Percentiles rank a stretch among this genome's conserved stretches.
These are phyloP conservation scores for Cosmia pyralina DNA, from an alignment of 2,888 invertebrate genomes.

Conservation along the genomic window DNA sequence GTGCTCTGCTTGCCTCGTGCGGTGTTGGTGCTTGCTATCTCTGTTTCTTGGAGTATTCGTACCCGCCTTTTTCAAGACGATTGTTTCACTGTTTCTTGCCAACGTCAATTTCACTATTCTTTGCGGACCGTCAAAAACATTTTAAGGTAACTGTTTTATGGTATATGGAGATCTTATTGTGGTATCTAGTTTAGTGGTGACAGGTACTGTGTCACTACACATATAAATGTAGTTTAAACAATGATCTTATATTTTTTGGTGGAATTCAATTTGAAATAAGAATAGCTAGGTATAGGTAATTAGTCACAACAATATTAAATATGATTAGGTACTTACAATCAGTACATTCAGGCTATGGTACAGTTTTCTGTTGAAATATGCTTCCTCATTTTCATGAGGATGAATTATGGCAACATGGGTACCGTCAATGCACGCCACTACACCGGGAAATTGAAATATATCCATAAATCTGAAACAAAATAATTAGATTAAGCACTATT, in stretches of 20 bases:
- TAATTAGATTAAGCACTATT: background rate
- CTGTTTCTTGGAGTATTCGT: no score
- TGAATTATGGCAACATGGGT: background rate
- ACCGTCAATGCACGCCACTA: background rate
- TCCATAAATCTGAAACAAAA: background rate
- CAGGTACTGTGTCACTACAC: no score
- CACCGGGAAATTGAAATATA: background rate
- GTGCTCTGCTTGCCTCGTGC: no score
- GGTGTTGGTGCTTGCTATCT: no score
- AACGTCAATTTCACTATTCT: no score
- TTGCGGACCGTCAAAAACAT: no score
- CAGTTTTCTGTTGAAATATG: background rate
- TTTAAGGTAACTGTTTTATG: no score
- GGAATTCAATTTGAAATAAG: background rate
- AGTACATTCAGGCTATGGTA: background rate
- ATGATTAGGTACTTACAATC: background rate
- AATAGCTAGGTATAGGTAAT: background rate
- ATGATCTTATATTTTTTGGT: background rate
- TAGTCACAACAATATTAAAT: background rate
- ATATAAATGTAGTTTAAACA: background rate
- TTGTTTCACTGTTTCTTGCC: no score
- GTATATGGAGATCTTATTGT: no score
- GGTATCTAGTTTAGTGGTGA: no score
- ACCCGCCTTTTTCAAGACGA: no score
- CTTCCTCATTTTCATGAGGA: conserved; percentile 3